A percentile compares a stretch with the other conserved stretches of the same genome.
Conservation (phyloP, 2,888 invertebrate genomes). For the Argyresthia goedartella region DNA sequence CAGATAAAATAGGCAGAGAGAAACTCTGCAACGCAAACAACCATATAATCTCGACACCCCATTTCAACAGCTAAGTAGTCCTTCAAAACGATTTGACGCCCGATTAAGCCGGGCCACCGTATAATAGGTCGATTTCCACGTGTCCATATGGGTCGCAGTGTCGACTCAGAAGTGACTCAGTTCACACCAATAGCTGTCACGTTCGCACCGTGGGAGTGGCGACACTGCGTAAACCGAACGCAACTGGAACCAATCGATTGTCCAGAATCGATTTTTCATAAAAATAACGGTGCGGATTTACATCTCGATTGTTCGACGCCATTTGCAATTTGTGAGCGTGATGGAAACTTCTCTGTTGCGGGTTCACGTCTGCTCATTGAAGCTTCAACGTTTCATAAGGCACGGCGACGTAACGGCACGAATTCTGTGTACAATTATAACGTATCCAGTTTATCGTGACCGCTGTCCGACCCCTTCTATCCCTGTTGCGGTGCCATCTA, state of each 20-base stretch:
- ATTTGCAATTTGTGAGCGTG: slow-evolving; percentile 60
- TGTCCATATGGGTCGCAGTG: slow-evolving; percentile 17
- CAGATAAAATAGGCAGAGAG: no score
- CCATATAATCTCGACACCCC: slow-evolving; percentile 26
- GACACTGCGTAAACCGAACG: slow-evolving; percentile 41
- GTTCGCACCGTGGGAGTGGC: slow-evolving; percentile 51
- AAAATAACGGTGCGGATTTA: slow-evolving; percentile 66
- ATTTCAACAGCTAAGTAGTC: slow-evolving; percentile 39
- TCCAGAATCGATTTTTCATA: slow-evolving; percentile 57
- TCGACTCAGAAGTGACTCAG: slow-evolving; percentile 11
- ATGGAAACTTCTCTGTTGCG: slow-evolving; percentile 60
- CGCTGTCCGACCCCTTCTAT: slow-evolving; percentile 20
- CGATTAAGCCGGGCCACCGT: slow-evolving; percentile 35
- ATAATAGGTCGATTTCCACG: slow-evolving; percentile 26
- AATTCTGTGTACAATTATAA: slow-evolving; percentile 36
- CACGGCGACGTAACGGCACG: slow-evolving; percentile 47
- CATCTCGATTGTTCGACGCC: slow-evolving; percentile 51
- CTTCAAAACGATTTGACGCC: slow-evolving; percentile 46
- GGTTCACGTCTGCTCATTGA: slow-evolving; percentile 56
- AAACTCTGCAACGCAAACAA: neutral
- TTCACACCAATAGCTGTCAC: slow-evolving; percentile 13
- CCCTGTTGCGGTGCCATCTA: neutral
- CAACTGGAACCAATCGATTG: slow-evolving; percentile 62
- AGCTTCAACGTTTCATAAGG: slow-evolving; percentile 66
- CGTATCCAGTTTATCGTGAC: slow-evolving; percentile 33